phyloP scores from a whole-genome alignment of 2,888 invertebrate genomes.

The Epinotia demarniana region DNA sequence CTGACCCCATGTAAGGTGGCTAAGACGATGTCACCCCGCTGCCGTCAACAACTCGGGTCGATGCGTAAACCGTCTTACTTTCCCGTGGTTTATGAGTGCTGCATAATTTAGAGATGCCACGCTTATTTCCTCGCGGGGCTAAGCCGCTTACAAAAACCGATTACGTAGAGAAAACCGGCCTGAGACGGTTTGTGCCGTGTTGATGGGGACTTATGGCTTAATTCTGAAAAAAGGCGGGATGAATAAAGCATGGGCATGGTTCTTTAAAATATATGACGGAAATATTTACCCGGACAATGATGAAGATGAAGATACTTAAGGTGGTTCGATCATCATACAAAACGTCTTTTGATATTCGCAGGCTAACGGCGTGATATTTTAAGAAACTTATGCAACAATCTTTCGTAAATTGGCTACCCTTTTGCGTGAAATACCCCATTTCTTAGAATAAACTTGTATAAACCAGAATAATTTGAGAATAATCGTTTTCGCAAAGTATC shows the following conservation, averaged over 20 bases:
- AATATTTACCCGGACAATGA: not conserved
- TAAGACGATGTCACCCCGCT: not conserved
- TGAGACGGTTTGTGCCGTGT: slow-evolving; percentile 24
- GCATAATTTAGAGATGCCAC: slow-evolving; percentile 46
- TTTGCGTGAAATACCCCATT: too few relatives aligned
- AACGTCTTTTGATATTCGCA: too few relatives aligned
- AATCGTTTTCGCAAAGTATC: too few relatives aligned
- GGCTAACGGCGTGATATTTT: too few relatives aligned
- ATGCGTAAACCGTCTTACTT: slow-evolving; percentile 46
- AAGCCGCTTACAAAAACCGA: slow-evolving; percentile 40
- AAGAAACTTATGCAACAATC: too few relatives aligned
- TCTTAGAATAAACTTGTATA: too few relatives aligned
- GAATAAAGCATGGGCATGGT: not conserved
- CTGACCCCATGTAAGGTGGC: not conserved
- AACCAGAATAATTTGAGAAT: too few relatives aligned
- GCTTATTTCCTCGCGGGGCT: slow-evolving; percentile 32
- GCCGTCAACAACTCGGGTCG: not conserved
- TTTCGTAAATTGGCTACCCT: too few relatives aligned
- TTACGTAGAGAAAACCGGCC: slow-evolving; percentile 30
- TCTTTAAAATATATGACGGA: not conserved
- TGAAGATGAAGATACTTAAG: too few relatives aligned
- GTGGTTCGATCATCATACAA: too few relatives aligned
- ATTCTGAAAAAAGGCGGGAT: slow-evolving; percentile 6
- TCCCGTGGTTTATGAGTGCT: slow-evolving; percentile 45
- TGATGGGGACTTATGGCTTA: slow-evolving; percentile 36